Evolutionary conservation across 2,113 vertebrate genomes (phyloP), one percentile per base, ranked within the genome.

Genomic region (human (Homo sapiens)): DNA sequence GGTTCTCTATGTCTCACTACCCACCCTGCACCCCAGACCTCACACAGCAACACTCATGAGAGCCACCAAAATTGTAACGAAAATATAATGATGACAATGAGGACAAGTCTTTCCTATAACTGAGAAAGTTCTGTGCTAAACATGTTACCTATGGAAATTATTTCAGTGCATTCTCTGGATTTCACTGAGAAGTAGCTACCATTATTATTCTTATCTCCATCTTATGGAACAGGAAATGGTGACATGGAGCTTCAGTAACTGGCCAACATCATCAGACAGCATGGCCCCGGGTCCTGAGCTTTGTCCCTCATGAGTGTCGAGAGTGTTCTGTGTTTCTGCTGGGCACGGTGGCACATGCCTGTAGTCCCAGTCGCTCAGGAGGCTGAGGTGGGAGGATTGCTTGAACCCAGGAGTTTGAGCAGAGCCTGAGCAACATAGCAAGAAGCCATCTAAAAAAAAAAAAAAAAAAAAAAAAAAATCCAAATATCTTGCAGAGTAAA

Each of bases 41-140:
- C 6, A 59, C 17, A 22, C 35, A 30, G 6, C 22, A 12, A 1
- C 4, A 43, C 30, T 61, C 2, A 0, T 45, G 32, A 38, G 55
- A 80, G 57, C 61, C 86, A 79, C 61, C 32, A 35, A 89, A 68
- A 17, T 68, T 35, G 52, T 25, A 93, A 84, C 68, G 40, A 79
- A 79, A 66, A 79, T 22, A 23, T 23, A 45, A 45, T 25, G 25
- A 90, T 38, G 25, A n/a, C 9, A 16, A 48, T 8, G 27, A 45
- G 2, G 5, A n/a, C 23, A 64, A 50, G 64, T 3, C 91, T 78
- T 17, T n/a, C 38, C 35, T 25, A 23, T 23, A 22, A 18, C 23
- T 83, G 35, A 43, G 57, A 35, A 81, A 40, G 40, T 10, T 35
- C 50, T 70, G 45, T 32, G 38, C 45, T 5, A 43, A 82, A 14